Base-by-base conservation (phyloP, 2,113 vertebrate genomes). In the Cephalopterus ornatus region DNA sequence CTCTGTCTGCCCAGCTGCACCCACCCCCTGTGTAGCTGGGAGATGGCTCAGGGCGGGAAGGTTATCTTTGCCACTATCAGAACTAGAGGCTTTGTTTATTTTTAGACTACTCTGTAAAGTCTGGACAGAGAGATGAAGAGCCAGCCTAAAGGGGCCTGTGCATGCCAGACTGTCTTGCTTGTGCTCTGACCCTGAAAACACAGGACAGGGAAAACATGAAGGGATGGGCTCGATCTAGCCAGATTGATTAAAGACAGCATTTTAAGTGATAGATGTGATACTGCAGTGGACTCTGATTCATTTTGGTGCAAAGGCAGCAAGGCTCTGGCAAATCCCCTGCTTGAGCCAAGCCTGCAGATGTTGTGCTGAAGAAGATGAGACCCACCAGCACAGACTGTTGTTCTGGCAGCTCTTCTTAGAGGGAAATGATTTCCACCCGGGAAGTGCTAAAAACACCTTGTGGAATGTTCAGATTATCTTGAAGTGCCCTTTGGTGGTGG, bases 81-180 rank as follows among this genome's bases (percentile, higher is more conserved):
- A 76, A 53, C 70, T 78, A 65, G 26, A 91, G 65, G 41, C 73
- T 81, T 94, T 94, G 93, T 93, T 96, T 96, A 42, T 89, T 96
- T 96, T 89, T 53, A 62, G 86, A 92, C 87, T 90, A 87, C 53
- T 52, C 44, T 58, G 61, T 65, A 66, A 87, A 77, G 65, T 70
- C 83, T 89, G 86, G 65, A 78, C 86, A 75, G 76, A 84, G 46
- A 86, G 76, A 89, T 93, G 73, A 92, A 95, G 79, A 84, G 76
- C 22, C 79, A 90, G 59, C 8, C 12, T 71, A 59, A 83, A 96
- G 79, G 47, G 56, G 17, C 71, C 77, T 78, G 18, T 58, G 56
- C 33, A 4, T 46, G 70, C 76, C 85, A 89, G 76, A 62, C 56
- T 53, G 35, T 73, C 82, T 78, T 88, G 55, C 24, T 67, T 92